A percentile compares a stretch with the other conserved stretches of the same genome.
Evolutionary conservation across 2,888 invertebrate species (phyloP).

Genomic region (Acleris holmiana): DNA sequence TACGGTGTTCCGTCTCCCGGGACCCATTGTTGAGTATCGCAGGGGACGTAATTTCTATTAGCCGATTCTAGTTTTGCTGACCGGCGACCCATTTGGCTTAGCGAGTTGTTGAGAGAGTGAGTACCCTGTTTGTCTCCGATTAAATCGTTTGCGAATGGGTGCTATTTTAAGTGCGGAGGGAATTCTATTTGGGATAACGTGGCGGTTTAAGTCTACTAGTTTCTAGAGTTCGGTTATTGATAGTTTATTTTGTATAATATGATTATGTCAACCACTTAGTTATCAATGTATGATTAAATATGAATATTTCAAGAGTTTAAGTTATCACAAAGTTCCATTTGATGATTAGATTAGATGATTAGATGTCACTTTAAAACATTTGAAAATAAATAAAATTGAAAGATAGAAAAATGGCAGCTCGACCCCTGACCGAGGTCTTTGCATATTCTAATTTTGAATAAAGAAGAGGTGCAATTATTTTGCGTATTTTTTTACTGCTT

Average conservation of each 20-base stretch:
- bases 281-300: too few species aligned
- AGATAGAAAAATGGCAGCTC: too few species aligned
- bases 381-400: too few species aligned
- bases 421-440: too few species aligned
- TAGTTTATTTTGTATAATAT: not conserved
- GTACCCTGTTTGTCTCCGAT: conserved; percentile 23
- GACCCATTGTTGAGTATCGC: conserved; percentile 59
- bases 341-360: too few species aligned
- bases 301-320: too few species aligned
- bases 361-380: too few species aligned
- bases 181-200: not conserved
- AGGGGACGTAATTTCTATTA: conserved; percentile 61
- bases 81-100: conserved; percentile 29
- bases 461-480: too few species aligned
- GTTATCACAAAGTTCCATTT: too few species aligned
- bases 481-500: too few species aligned
- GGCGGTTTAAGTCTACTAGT: not conserved
- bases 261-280: not conserved
- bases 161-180: conserved; percentile 4
- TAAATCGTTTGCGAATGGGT: conserved; percentile 21
- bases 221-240: too few species aligned
- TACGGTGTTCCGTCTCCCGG: conserved; percentile 50
- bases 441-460: too few species aligned
- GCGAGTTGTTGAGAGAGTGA: conserved; percentile 16
- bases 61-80: conserved; percentile 36